phyloP scores from a whole-genome alignment of 2,113 vertebrate genomes.

The Neopipo cinnamomea region DNA sequence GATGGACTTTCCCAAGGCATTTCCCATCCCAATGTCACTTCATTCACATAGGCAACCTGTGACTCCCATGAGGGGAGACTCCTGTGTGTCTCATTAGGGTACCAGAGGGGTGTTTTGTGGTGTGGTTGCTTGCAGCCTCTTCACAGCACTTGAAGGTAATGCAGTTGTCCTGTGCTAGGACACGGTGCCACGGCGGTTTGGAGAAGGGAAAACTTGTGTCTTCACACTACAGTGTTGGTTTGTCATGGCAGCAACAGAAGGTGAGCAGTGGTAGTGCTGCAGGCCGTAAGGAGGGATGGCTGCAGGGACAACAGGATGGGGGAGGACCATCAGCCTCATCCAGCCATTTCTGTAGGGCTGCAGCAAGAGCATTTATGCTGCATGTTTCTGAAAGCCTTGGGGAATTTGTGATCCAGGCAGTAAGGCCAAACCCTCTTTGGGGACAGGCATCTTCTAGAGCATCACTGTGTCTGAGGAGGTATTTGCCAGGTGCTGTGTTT shows the following conservation, averaged over 20 bases:
- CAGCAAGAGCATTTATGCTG: not conserved
- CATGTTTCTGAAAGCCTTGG: not conserved
- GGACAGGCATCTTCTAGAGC: not conserved
- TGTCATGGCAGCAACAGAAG: not conserved
- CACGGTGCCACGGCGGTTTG: rapidly evolving
- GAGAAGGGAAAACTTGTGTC: not conserved
- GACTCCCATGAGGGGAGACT: not conserved
- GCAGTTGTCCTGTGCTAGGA: not conserved
- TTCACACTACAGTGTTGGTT: not conserved
- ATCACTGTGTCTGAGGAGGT: not conserved
- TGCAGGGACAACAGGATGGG: not conserved
- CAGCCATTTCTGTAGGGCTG: not conserved
- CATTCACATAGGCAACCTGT: not conserved
- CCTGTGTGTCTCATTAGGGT: not conserved
- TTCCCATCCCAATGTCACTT: not conserved
- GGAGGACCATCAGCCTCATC: not conserved
- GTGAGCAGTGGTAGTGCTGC: not conserved
- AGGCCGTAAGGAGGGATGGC: not conserved
- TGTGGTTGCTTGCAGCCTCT: not conserved
- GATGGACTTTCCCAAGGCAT: not conserved
- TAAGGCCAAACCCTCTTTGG: not conserved
- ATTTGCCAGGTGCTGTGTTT: not conserved
- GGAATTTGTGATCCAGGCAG: not conserved
- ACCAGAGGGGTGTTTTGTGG: not conserved
- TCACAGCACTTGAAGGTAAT: not conserved